Evolutionary conservation across 1,140 invertebrate genomes (phyloP), one percentile per base, ranked within the genome.

Genomic region (Epicauta chinensis): DNA sequence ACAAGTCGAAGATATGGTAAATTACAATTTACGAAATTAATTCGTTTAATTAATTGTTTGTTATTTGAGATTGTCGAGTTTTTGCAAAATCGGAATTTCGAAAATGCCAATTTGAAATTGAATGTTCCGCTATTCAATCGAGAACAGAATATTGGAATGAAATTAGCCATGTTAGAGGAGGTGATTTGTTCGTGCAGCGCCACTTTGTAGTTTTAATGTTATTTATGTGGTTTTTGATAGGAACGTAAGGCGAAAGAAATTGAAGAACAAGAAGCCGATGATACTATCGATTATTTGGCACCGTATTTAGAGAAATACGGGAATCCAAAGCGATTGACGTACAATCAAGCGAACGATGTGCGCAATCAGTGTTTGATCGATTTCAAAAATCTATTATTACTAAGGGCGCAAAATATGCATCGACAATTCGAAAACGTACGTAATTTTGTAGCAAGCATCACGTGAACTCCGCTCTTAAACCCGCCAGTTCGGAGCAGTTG

Each of bases 271-370:
- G 59, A 67, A 38, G 59, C 64, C 3, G 64, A 68, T 12, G 42
- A 51, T 10, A 58, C 66, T 36, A 59, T 64, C 5, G 64, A 83
- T 59, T 77, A 76, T 50, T 59, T 83, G 11, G 69, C 71, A n/a
- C 78, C 80, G 0, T 82, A 81, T 60, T 55, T 82, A 4, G 73
- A 75, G 1, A 66, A 71, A 30, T 63, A 76, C 16, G 74, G 75
- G n/a, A 65, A 73, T 55, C 69, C 72, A 29, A 12, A 52, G 13
- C 16, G 52, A 6, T 36, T 76, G 17, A 66, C 64, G 1, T 60
- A 59, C 38, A 54, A 66, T 1, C 62, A 77, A 61, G 75, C 77
- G 0, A 16, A 59, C 12, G 49, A 66, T 9, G 58, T 76, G 0
- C 70, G 67, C 51, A 59, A 77, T 2, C 63, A 71, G 4, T 82